Base-by-base conservation (phyloP, 1,140 invertebrate species). In the Drosophila virilis region DNA sequence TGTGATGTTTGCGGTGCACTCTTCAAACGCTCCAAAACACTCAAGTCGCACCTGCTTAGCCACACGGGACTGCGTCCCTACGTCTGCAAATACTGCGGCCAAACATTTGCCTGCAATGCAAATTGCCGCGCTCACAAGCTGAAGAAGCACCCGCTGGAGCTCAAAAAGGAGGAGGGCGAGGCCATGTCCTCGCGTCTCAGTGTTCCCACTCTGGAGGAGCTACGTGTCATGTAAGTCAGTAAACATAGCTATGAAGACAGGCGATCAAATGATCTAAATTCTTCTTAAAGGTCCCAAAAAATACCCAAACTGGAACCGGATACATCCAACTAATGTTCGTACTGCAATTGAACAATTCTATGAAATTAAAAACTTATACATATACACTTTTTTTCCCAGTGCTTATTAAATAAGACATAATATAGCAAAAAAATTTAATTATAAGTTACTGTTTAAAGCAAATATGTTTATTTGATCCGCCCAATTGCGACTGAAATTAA, bases 101-200 rank as follows among this genome's bases (percentile, higher is more conserved):
- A 92, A 61, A 91, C 93, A 0, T 93, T 93, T 74, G 92, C 93
- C 8, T 93, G 93, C 69, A 93, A 93, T 40, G 92, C 93, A 6
- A 93, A 93, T 69, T 93, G 93, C 76, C 85, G 93, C 8, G 90
- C 92, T 12, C 93, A 93, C 67, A 93, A 93, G 68, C 69, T 91
- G 8, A 91, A 93, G 12, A 91, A 92, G 71, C 93, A 93, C 79
- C 90, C 93, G 1, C 74, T 82, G 60, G 93, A 93, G 64, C 73
- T 93, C 40, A 75, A 65, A 28, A 60, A 69, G 6, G 83, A 83
- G 7, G 69, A 83, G 10, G 54, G 28, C 1, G 66, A 46, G 0
- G n/a, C 35, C 1, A n/a, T 64, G 0, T 28, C 72, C 0, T 60
- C 79, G 0, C 72, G 83, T 2, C 15, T 88, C 0, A 83, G 40